Evolutionary conservation across 2,888 invertebrate genomes (phyloP).

Genomic region (Archaeoteleia sp.): DNA sequence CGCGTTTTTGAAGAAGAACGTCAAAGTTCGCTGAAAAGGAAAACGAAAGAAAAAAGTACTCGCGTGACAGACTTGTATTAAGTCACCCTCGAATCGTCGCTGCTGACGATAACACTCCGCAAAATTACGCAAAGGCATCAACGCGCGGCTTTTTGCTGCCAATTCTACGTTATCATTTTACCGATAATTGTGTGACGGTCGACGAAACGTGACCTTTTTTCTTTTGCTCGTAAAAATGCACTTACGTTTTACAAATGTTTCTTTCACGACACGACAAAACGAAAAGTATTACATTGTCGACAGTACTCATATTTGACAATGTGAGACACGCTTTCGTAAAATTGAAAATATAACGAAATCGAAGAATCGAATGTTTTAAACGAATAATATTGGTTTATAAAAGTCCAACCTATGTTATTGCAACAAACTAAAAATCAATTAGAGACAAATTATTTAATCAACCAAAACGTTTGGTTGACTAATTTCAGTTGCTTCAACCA

Average conservation of each 20-base stretch:
- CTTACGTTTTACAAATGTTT: slow-evolving; percentile 12
- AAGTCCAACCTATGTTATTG: no score
- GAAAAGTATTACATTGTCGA: slow-evolving; percentile 7
- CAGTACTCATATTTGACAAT: background rate
- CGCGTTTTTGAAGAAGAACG: slow-evolving; percentile 35
- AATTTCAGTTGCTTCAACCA: no score
- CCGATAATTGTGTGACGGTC: slow-evolving; percentile 41
- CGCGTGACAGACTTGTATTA: slow-evolving; percentile 52
- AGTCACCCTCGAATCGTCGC: slow-evolving; percentile 51
- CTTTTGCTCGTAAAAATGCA: slow-evolving; percentile 10
- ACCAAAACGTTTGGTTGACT: no score
- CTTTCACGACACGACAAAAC: background rate
- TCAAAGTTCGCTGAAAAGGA: slow-evolving; percentile 32
- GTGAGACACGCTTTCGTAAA: background rate
- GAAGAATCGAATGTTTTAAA: no score
- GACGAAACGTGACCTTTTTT: slow-evolving; percentile 21
- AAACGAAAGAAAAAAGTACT: slow-evolving; percentile 28
- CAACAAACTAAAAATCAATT: no score
- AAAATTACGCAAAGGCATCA: slow-evolving; percentile 49
- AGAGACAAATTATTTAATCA: no score
- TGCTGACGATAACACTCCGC: slow-evolving; percentile 51
- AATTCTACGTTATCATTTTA: slow-evolving; percentile 48
- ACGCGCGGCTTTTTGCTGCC: slow-evolving; percentile 44
- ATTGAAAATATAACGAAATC: slow-evolving; percentile 8
- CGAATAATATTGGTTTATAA: no score